Conservation (phyloP, 2,113 vertebrate genomes). For the Chelonoidis abingdonii region DNA sequence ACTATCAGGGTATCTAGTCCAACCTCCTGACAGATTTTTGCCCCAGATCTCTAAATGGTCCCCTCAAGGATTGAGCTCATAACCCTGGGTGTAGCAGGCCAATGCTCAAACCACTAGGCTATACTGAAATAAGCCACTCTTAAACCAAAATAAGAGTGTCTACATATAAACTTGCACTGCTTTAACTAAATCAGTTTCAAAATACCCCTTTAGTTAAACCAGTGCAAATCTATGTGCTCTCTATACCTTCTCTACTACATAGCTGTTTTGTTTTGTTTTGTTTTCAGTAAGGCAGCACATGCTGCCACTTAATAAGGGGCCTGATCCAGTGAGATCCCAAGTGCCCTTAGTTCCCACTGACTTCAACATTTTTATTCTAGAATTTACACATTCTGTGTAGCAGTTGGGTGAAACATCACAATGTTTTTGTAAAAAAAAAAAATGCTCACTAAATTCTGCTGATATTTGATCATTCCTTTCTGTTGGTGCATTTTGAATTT, state of each 20-base stretch:
- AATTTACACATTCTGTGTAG: neutral
- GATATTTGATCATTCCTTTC: neutral
- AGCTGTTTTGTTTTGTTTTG: neutral
- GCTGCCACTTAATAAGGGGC: accelerated
- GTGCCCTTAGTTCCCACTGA: accelerated
- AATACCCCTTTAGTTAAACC: neutral
- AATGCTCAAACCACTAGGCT: neutral
- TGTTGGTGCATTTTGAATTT: neutral
- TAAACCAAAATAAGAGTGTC: neutral
- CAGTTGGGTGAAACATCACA: neutral
- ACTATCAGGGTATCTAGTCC: no score
- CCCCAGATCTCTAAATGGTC: no score
- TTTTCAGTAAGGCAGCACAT: neutral
- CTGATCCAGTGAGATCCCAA: neutral
- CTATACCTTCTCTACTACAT: neutral
- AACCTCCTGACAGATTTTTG: no score
- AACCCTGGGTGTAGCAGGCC: no score
- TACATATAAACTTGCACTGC: neutral
- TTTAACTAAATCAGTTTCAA: neutral
- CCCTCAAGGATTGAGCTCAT: no score
- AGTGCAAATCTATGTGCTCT: neutral
- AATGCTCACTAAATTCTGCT: neutral
- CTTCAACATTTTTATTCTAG: neutral
- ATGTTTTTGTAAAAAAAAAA: neutral
- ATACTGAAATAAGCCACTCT: neutral